phyloP scores from a whole-genome alignment of 2,113 vertebrate genomes.

The Brachyistius frenatus region DNA sequence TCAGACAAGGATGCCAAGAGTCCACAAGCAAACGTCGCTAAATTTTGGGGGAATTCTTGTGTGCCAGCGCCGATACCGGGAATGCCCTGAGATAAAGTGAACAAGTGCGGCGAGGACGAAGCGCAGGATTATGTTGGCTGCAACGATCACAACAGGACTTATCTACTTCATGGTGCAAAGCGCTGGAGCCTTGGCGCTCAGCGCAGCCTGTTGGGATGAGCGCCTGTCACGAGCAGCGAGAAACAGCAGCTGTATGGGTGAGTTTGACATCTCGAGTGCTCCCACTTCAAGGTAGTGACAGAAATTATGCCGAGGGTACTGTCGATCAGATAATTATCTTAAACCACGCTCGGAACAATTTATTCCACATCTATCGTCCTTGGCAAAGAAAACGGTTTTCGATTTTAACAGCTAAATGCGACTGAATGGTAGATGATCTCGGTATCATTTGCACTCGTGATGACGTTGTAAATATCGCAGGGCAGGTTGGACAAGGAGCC shows the following conservation, averaged over 20 bases:
- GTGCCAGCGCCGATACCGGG: slow-evolving; percentile 56
- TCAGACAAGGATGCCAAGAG: slow-evolving; percentile 77
- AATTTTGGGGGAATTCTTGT: slow-evolving; percentile 61
- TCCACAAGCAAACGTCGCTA: slow-evolving; percentile 36
- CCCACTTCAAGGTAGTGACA: background rate
- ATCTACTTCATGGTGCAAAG: slow-evolving; percentile 78
- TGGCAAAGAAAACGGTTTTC: background rate
- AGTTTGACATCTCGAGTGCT: slow-evolving; percentile 72
- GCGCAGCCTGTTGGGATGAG: slow-evolving; percentile 77
- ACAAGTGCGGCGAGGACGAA: slow-evolving; percentile 48
- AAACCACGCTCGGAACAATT: background rate
- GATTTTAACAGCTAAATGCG: background rate
- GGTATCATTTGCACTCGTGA: background rate
- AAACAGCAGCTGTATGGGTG: slow-evolving; percentile 85
- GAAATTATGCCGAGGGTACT: background rate
- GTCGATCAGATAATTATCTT: background rate
- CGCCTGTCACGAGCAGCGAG: slow-evolving; percentile 57
- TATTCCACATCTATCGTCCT: background rate
- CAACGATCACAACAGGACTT: slow-evolving; percentile 77
- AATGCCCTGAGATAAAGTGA: slow-evolving; percentile 77
- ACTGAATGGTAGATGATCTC: background rate
- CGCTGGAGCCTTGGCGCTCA: slow-evolving; percentile 38
- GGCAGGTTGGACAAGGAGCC: background rate
- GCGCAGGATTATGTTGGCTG: slow-evolving; percentile 85
- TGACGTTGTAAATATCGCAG: background rate